These are phyloP conservation scores for Spodoptera littoralis DNA, from an alignment of 2,888 invertebrate genomes.

Conservation along the genomic window DNA sequence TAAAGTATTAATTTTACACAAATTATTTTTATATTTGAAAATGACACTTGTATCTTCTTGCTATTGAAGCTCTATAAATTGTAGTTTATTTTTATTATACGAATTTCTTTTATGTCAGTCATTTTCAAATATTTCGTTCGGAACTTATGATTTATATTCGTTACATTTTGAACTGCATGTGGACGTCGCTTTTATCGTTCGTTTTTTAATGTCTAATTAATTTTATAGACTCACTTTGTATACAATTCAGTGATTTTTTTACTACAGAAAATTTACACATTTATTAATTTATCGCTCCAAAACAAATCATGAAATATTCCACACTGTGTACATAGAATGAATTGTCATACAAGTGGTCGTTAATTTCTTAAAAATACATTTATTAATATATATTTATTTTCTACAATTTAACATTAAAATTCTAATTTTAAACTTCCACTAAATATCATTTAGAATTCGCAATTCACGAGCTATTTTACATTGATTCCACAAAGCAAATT, in stretches of 20 bases:
- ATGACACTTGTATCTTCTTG: slow-evolving; percentile 10
- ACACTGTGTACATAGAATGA: no score
- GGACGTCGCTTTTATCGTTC: slow-evolving; percentile 47
- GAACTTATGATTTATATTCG: slow-evolving; percentile 31
- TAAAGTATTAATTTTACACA: slow-evolving; percentile 35
- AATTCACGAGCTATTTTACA: no score
- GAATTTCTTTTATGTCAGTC: slow-evolving; percentile 9
- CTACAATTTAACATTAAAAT: slow-evolving; percentile 35
- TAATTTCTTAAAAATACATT: slow-evolving; percentile 11
- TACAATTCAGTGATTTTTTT: no score
- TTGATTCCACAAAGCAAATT: no score
- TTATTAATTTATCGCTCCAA: no score
- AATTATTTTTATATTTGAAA: slow-evolving; percentile 46
- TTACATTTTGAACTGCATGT: slow-evolving; percentile 39
- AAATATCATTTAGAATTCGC: slow-evolving; percentile 6
- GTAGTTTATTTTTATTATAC: neutral
- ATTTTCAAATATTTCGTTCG: slow-evolving; percentile 51
- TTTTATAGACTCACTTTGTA: no score
- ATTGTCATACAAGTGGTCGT: no score
- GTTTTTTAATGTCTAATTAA: slow-evolving; percentile 24
- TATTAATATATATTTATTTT: slow-evolving; percentile 30
- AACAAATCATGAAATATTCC: no score
- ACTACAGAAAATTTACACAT: no score
- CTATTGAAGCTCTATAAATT: neutral
- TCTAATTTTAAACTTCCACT: slow-evolving; percentile 33